Evolutionary conservation across 2,888 invertebrate genomes (phyloP), one percentile per base, ranked within the genome.

Genomic region (Listrodromus nycthemerus): DNA sequence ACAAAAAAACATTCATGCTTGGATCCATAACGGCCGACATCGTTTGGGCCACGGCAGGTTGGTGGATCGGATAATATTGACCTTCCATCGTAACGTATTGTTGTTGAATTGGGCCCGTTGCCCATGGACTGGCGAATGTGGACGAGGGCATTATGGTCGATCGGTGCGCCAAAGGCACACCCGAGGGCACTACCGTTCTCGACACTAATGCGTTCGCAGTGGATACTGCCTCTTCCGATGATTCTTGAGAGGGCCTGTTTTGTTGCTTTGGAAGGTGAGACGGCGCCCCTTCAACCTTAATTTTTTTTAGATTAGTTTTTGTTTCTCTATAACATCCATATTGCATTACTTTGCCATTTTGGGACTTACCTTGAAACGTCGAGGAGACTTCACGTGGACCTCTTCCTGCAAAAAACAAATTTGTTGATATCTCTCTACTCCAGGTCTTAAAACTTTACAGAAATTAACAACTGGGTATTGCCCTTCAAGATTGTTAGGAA

Each of bases 1-100:
- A 93, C 70, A 96, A 90, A 82, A 96, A 93, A 86, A 95, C 92
- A 85, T 95, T 95, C 58, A 95, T 90, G 84, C 94, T 94, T 63
- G 95, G 94, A 86, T 93, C 93, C 65, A 91, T 82, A 16, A 93
- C 89, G 1, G 93, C 61, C 52, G 90, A 86, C 69, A 90, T 84
- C 27, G 90, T 74, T 89, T 86, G 88, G 80, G 89, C 79, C 41
- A 90, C 52, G 61, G 88, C 80, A 71, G 90, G 88, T 63, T 89
- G 86, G 50, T 87, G 89, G 67, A 91, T 58, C 1, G 90, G 86
- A 87, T 89, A 91, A 73, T 89, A 77, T 76, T 91, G 92, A 45
- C 89, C 89, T 70, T 92, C 90, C 84, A 91, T 84, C 33, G 89
- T 86, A 45, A 89, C 87, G 84, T 89, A 89, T 82, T 90, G 90